Base-by-base conservation (phyloP, 2,113 vertebrate genomes). In the Xiphorhynchus elegans region DNA sequence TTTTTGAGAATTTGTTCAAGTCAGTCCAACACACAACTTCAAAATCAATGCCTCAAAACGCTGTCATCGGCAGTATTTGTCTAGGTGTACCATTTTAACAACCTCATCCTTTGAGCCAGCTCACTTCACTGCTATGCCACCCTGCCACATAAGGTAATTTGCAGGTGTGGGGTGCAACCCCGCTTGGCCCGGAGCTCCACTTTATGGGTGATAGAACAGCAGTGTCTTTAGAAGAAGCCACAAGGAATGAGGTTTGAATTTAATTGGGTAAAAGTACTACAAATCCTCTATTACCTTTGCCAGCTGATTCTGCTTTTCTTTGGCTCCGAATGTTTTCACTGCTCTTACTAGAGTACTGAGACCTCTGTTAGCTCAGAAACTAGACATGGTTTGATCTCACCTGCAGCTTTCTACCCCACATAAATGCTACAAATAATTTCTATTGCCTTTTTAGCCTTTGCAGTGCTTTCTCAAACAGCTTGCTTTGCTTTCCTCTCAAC, bases 1-100 rank as follows among this genome's bases (percentile, higher is more conserved):
- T 85, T 93, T 88, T 69, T 47, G 72, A 95, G 63, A 97, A 89
- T 78, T 73, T 90, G 25, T 81, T 94, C 67, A 86, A 96, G 91
- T 87, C 29, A 37, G 59, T 78, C 42, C 55, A 7, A 10, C 74
- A 62, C 46, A 66, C 50, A 49, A 33, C 62, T 96, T 77, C 81
- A 75, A 58, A 91, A 80, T 76, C 82, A 59, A 52, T 79, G 73
- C 75, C 93, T 94, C 28, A 4, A 60, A 86, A 92, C 35, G 5
- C 67, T 67, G 59, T 91, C 46, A 47, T 47, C 76, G 50, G 37
- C 77, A 63, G 66, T 78, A 37, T 84, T 96, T 95, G 29, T 42
- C 91, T 87, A 69, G 92, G 77, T 94, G 88, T 92, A 33, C 7
- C 1, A n/a, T 75, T 93, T 91, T 93, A 95, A 73, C 91, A 67